Evolutionary conservation across 2,113 vertebrate genomes (phyloP), one percentile per base, ranked within the genome.

Genomic region (Labeo catla): DNA sequence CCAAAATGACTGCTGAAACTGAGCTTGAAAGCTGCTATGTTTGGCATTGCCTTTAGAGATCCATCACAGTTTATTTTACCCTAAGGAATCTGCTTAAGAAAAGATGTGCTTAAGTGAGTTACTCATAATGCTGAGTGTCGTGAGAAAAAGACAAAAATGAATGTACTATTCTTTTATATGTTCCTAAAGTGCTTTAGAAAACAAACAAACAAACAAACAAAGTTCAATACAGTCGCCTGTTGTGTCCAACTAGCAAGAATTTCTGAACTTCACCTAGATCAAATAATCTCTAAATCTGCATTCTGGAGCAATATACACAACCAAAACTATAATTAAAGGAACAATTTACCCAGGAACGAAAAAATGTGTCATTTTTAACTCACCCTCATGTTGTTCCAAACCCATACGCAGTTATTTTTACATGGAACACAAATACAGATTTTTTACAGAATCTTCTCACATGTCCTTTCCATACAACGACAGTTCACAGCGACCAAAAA

Each of bases 301-400:
- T 74, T 74, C 21, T 49, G 45, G 11, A 74, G 45, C 45, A 74
- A 49, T 74, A 23, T 8, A 21, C 39, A 72, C 68, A 76, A 76
- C 1, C 21, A 74, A 76, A 76, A 15, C 72, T 49, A 76, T 76
- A 76, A 76, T 76, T 76, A 50, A 76, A 76, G 4, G 12, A 50
- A 23, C 72, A 23, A 23, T 47, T 74, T 47, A n/a, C 2, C 66
- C 66, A 39, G 36, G 66, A 70, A 36, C n/a, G 36, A 74, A 74
- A 28, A 74, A 49, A 47, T 12, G 45, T 74, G 72, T 49, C 43
- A 74, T 74, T 74, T 74, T 74, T 74, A 15, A 74, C 21, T 74
- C 43, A 8, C 72, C 43, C 72, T 49, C 45, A 74, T 8, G 45
- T 49, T 11, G 2, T n/a, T 72, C 68, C 68, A 72, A 72, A 72